Evolutionary conservation across 1,140 invertebrate genomes (phyloP).

Genomic region (Aplysia californica): DNA sequence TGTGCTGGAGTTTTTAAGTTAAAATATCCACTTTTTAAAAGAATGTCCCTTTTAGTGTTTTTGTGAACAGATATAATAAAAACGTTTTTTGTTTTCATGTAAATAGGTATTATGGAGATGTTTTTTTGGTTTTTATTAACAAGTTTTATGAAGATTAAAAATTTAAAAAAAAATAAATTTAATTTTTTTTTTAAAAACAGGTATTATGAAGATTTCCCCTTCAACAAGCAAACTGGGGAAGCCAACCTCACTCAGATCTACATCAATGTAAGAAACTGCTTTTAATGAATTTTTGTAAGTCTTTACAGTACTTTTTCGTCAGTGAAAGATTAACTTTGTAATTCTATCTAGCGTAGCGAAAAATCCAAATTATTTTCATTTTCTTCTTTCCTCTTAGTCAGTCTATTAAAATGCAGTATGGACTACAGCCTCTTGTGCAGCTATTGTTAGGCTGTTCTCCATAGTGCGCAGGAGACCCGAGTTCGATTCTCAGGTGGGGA

Average conservation of each 20-base stretch:
- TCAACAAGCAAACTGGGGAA: constrained; percentile 61
- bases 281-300: background rate
- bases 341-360: too few relatives aligned
- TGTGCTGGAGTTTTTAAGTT: too few relatives aligned
- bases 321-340: too few relatives aligned
- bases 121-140: constrained; percentile 54
- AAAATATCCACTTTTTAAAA: background rate
- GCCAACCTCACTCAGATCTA: constrained; percentile 67
- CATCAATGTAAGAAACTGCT: constrained; percentile 44
- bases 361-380: too few relatives aligned
- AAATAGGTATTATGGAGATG: constrained; percentile 66
- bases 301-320: background rate
- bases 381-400: too few relatives aligned
- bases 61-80: too few relatives aligned
- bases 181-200: constrained; percentile 58
- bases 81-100: too few relatives aligned
- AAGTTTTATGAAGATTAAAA: background rate
- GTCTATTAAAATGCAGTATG: too few relatives aligned
- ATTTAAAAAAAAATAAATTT: background rate
- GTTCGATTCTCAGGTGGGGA: too few relatives aligned
- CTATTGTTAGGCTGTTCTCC: too few relatives aligned
- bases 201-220: constrained; percentile 66
- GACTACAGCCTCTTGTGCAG: too few relatives aligned
- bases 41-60: background rate
- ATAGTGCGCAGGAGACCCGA: too few relatives aligned